These are phyloP conservation scores for Dendrocopos noguchii DNA, from an alignment of 2,113 vertebrate species.

Conservation along the genomic window DNA sequence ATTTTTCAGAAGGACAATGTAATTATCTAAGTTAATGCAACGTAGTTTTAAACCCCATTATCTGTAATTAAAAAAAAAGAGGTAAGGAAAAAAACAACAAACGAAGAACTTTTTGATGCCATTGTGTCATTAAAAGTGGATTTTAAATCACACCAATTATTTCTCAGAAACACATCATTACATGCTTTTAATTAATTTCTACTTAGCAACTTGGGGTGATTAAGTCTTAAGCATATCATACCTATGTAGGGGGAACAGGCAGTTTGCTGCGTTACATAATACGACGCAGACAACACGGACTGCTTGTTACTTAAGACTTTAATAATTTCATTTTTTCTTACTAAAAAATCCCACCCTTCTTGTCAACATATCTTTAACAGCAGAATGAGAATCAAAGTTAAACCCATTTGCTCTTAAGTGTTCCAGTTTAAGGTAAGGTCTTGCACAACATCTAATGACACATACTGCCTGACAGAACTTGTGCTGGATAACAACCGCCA, in stretches of 20 bases:
- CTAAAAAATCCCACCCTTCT: constrained; percentile 41
- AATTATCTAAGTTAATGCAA: background rate
- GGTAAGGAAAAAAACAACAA: background rate
- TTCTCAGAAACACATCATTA: constrained; percentile 17
- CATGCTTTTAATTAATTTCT: constrained; percentile 38
- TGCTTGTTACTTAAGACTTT: constrained; percentile 26
- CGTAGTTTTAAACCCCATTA: background rate
- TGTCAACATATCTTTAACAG: constrained; percentile 28
- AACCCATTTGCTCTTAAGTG: background rate
- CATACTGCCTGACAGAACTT: constrained; percentile 66
- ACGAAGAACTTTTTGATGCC: background rate
- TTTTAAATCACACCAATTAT: constrained; percentile 38
- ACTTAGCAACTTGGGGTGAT: constrained; percentile 19
- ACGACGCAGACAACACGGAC: background rate
- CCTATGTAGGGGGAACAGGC: background rate
- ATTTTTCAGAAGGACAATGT: background rate
- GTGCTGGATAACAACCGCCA: constrained; percentile 48
- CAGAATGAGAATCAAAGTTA: constrained; percentile 43
- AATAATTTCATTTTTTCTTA: constrained; percentile 9
- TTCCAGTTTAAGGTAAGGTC: constrained; percentile 38
- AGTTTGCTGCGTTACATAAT: constrained; percentile 17
- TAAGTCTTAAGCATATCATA: constrained; percentile 30
- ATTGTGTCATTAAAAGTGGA: background rate
- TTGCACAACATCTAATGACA: constrained; percentile 58
- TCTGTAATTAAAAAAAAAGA: background rate